Evolutionary conservation across 2,888 invertebrate genomes (phyloP).

Genomic region (Lasioglossum vierecki): DNA sequence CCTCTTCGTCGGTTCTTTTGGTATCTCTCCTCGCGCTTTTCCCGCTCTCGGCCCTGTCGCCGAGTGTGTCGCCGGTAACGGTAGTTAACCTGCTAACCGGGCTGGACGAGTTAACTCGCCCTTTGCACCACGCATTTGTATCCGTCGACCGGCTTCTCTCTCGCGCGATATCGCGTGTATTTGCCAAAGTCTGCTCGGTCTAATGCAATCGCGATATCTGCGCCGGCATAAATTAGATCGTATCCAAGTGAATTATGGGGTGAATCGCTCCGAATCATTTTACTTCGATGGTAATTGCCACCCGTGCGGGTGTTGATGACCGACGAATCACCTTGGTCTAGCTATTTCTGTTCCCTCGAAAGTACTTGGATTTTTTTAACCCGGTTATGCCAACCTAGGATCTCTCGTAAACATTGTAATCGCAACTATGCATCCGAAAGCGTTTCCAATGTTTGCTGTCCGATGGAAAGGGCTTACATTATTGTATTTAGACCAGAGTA

Average conservation of each 20-base stretch:
- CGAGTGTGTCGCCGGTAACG: constrained; percentile 47
- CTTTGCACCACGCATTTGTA: not conserved
- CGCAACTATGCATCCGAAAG: not conserved
- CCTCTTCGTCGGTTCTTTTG: not conserved
- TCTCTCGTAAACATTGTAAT: not conserved
- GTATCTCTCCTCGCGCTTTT: not conserved
- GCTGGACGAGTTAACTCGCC: not conserved
- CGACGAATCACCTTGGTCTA: not conserved
- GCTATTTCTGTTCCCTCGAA: not conserved
- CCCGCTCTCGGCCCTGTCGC: constrained; percentile 17
- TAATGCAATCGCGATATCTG: constrained; percentile 1
- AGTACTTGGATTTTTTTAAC: not conserved
- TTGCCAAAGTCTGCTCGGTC: not conserved
- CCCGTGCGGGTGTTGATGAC: not conserved
- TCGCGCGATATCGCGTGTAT: not conserved
- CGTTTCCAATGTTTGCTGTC: not conserved
- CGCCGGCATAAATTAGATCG: constrained; percentile 1
- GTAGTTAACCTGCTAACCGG: constrained; percentile 51
- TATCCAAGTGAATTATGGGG: not conserved
- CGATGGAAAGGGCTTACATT: not conserved
- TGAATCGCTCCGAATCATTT: constrained; percentile 8
- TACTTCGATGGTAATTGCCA: not conserved
- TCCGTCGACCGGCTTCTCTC: not conserved
- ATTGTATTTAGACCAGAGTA: not conserved
- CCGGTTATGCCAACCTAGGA: not conserved